These are phyloP conservation scores for Nesoenas mayeri DNA, from an alignment of 2,113 vertebrate species.

Conservation along the genomic window DNA sequence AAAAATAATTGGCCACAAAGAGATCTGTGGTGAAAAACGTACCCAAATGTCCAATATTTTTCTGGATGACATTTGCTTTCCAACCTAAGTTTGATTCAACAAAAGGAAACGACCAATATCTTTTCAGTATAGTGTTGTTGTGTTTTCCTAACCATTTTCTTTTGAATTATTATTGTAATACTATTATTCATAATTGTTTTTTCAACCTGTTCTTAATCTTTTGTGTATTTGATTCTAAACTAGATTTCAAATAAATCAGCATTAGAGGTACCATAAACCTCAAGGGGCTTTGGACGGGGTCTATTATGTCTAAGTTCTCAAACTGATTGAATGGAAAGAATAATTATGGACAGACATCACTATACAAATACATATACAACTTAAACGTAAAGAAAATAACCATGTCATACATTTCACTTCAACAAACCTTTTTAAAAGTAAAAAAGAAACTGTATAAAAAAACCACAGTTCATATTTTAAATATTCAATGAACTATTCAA, in stretches of 20 bases:
- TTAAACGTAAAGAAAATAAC: not conserved
- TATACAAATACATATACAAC: not conserved
- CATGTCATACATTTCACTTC: not conserved
- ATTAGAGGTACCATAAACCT: not conserved
- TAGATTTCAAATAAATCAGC: not conserved
- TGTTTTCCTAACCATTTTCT: not conserved
- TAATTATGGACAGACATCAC: not conserved
- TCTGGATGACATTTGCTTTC: not conserved
- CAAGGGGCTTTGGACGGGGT: not conserved
- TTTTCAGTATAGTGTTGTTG: not conserved
- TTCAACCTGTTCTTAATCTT: not conserved
- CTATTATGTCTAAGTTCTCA: not conserved
- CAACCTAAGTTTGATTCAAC: not conserved
- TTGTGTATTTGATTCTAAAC: not conserved
- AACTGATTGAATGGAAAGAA: not conserved
- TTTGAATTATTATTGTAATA: not conserved
- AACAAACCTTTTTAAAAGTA: not conserved
- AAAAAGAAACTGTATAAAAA: not conserved
- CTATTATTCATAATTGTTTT: not conserved
- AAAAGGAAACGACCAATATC: not conserved
- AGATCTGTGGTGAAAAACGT: not conserved
- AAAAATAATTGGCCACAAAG: not conserved
- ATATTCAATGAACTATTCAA: not conserved
- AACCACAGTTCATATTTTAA: not conserved
- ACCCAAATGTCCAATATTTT: not conserved